Conservation (phyloP, 92 coral and sea anemone genomes). For the Paragorgia papillata region DNA sequence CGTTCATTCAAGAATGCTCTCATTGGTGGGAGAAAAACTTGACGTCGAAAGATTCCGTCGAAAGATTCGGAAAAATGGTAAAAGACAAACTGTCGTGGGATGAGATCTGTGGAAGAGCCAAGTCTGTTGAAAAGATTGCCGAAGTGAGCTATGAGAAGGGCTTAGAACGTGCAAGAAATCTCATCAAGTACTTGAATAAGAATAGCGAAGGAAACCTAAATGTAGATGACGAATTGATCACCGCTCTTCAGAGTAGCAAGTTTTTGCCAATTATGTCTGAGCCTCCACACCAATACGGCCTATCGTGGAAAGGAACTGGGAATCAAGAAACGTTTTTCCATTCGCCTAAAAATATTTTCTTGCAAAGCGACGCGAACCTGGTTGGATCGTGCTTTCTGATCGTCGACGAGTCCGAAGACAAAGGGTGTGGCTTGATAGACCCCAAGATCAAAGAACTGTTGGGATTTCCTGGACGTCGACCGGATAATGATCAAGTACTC, state of each 20-base stretch:
- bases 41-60: neutral
- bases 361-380: constrained; percentile 47
- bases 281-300: too few species aligned
- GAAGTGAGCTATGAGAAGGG: too few species aligned
- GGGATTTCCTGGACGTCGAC: constrained; percentile 51
- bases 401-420: constrained; percentile 59
- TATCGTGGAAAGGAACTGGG: constrained; percentile 62
- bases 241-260: too few species aligned
- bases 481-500: constrained; percentile 52
- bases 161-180: too few species aligned
- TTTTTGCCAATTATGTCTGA: too few species aligned
- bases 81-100: constrained; percentile 62
- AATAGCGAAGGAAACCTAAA: too few species aligned
- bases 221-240: too few species aligned
- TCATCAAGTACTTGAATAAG: too few species aligned
- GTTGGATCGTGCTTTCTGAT: constrained; percentile 62
- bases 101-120: constrained; percentile 64
- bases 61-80: constrained; percentile 38
- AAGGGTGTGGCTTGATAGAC: constrained; percentile 65
- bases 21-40: too few species aligned
- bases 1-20: too few species aligned
- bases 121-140: too few species aligned
- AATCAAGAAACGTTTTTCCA: constrained; percentile 35
- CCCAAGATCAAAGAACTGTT: constrained; percentile 50
- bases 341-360: constrained; percentile 64